Evolutionary conservation across 2,113 vertebrate species (phyloP).

Genomic region (Myocastor coypus): DNA sequence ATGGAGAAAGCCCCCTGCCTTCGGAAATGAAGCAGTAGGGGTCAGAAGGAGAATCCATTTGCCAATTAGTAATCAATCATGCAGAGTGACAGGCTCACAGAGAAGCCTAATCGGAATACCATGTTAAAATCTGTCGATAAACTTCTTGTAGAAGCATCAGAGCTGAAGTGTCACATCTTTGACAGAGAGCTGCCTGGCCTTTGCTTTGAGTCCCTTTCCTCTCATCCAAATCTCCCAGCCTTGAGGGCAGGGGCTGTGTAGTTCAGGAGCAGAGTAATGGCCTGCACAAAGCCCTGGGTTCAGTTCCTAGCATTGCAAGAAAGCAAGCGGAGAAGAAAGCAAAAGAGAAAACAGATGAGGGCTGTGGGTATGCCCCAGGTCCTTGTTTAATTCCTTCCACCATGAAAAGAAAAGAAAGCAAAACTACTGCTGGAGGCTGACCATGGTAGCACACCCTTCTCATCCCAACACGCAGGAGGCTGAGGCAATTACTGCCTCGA

Average conservation of each 20-base stretch:
- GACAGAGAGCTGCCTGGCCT: background rate
- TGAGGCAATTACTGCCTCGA: background rate
- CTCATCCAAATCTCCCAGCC: background rate
- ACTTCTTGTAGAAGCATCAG: background rate
- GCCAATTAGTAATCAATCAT: background rate
- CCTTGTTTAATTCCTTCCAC: background rate
- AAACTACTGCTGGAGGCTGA: background rate
- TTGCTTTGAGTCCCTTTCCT: background rate
- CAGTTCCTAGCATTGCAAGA: background rate
- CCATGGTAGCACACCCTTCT: background rate
- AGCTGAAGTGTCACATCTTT: background rate
- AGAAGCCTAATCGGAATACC: background rate
- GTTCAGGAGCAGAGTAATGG: background rate
- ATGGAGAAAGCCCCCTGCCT: conserved; percentile 43
- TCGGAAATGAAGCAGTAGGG: conserved; percentile 43
- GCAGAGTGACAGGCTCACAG: background rate
- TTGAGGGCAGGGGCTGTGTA: background rate
- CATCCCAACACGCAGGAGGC: background rate
- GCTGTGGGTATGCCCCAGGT: background rate
- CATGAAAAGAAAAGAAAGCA: background rate
- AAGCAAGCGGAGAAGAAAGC: background rate
- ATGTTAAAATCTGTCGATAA: background rate
- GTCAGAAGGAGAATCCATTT: background rate
- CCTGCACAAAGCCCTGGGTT: background rate
- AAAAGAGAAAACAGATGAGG: background rate